Evolutionary conservation across 2,797 vertebrate species (phyloP), one percentile per base, ranked within the genome.

Genomic region (Apogon hyalosoma): DNA sequence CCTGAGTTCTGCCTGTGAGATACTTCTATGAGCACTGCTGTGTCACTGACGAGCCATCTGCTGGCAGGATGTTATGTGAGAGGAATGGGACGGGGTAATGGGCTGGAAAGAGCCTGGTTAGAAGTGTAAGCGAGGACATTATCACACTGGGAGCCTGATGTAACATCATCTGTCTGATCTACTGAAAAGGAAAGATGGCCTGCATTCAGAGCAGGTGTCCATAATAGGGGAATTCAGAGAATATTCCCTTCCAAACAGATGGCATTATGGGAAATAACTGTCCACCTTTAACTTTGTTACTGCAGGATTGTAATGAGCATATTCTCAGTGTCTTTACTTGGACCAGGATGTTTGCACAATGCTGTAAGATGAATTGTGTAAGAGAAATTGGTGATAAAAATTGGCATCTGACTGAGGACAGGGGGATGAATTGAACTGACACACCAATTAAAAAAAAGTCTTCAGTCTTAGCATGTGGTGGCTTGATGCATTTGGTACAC

Each of bases 41-140:
- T 57, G 66, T 69, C 52, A 41, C 55, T 28, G 51, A 77, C 12
- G 11, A 70, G 60, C 63, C 66, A 58, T 72, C 69, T 63, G 62
- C 54, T 7, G 19, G 42, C 59, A 53, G 70, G 66, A 63, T 43
- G 63, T 43, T 56, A 58, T 43, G 33, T 4, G 12, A 36, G 69
- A 62, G 16, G 40, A 41, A 45, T 31, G 16, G 51, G 28, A 53
- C 16, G 31, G 6, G 46, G 78, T 59, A 81, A 81, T 64, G 73
- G 63, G 21, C 56, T 28, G 63, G 73, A 79, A 74, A 73, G 19
- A 63, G 65, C 52, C 74, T 16, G 41, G 65, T 71, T 75, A 18
- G 54, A 46, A 52, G 80, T 70, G 40, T 45, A 66, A 72, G 63
- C 16, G 61, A 56, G 68, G 64, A 67, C 42, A 50, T 66, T 48